Conservation (phyloP, 2,888 invertebrate species). For the Apantesis nais region DNA sequence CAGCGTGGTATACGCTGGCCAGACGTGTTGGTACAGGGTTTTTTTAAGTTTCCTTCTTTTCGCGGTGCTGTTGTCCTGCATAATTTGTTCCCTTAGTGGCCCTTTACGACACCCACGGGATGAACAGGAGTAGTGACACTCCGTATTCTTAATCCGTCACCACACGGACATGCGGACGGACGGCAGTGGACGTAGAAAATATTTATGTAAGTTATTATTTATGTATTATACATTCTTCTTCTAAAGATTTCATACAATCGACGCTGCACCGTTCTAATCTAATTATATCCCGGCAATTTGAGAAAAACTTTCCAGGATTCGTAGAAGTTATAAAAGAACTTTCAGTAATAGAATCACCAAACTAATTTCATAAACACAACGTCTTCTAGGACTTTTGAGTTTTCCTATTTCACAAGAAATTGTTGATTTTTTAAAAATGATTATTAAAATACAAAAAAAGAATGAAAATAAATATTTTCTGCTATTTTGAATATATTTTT, state of each 20-base stretch:
- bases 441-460: too few species aligned
- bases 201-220: slow-evolving; percentile 62
- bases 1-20: too few species aligned
- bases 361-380: neutral
- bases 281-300: neutral
- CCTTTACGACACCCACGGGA: too few species aligned
- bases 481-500: neutral
- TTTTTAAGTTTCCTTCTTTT: too few species aligned
- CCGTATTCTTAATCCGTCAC: too few species aligned
- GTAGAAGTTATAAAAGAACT: neutral
- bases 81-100: too few species aligned
- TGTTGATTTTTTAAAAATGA: neutral
- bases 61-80: too few species aligned
- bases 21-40: too few species aligned
- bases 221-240: neutral
- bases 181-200: slow-evolving; percentile 49
- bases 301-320: neutral
- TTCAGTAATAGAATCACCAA: neutral
- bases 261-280: neutral
- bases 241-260: neutral
- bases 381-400: neutral
- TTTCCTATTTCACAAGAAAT: neutral
- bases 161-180: too few species aligned
- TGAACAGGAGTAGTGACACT: too few species aligned
- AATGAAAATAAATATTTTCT: neutral